Evolutionary conservation across 2,113 vertebrate genomes (phyloP), one percentile per base, ranked within the genome.

Genomic region (Agapornis roseicollis): DNA sequence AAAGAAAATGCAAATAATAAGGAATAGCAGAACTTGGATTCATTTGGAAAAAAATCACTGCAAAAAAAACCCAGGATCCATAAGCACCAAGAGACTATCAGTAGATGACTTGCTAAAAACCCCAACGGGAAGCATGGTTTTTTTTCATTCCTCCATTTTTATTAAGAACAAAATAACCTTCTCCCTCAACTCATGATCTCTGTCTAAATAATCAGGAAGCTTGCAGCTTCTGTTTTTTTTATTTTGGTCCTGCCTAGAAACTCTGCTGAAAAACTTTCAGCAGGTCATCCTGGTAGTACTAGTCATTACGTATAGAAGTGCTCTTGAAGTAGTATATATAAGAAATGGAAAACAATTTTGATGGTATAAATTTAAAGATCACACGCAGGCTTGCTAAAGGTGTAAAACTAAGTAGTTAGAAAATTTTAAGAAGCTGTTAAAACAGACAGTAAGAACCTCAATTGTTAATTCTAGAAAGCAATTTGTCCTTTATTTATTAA

Each of bases 1-100:
- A 85, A 92, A 83, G 47, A 88, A 95, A 93, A 89, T 61, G 20
- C 8, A 85, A 70, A 39, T 60, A 95, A 69, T 44, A 72, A 79
- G 20, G 19, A 85, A 46, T 28, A 63, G 6, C 37, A 86, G 53
- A 91, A 77, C 18, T 50, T 80, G 63, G 24, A 66, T 31, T 78
- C 8, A 65, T 77, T 82, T 88, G 46, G 39, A 85, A 77, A 37
- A 77, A 82, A 69, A 68, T 39, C 28, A 39, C 19, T 44, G 31
- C 64, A 78, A 6, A 55, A 68, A 94, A 81, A 13, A 64, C 18
- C 18, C 90, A n/a, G n/a, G 90, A 88, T 58, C n/a, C 13, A 17
- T 60, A 91, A 91, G 35, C 33, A 66, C 55, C 60, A 37, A 94
- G 69, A 41, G 42, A 92, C 92, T 92, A 88, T 20, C 53, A 37